A percentile compares a stretch with the other conserved stretches of the same genome.
These are phyloP conservation scores for Enteromius mattozi DNA, from an alignment of 2,797 vertebrate genomes.

Conservation along the genomic window DNA sequence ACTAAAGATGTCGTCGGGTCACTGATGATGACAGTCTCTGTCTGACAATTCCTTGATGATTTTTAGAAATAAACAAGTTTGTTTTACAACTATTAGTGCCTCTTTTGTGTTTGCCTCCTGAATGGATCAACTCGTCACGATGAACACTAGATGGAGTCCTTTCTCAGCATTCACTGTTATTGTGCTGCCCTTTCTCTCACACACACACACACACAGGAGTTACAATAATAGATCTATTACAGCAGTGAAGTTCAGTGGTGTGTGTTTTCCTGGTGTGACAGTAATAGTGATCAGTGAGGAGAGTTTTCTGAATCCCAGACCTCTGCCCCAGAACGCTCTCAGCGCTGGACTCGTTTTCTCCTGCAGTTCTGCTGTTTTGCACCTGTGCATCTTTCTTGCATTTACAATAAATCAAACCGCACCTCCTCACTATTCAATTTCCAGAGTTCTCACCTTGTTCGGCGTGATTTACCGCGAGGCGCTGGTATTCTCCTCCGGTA, in stretches of 20 bases:
- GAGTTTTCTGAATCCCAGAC: neutral
- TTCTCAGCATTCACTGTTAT: neutral
- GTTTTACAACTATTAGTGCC: neutral
- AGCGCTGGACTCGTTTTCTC: neutral
- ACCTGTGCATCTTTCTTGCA: constrained; percentile 61
- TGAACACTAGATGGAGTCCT: neutral
- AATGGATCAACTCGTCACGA: neutral
- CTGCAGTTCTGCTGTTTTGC: constrained; percentile 26
- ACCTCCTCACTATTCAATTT: constrained; percentile 77
- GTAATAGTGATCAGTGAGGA: neutral
- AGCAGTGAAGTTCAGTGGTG: neutral
- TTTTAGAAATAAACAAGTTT: neutral
- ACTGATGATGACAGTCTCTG: neutral
- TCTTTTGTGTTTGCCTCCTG: neutral
- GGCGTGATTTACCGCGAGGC: constrained; percentile 76
- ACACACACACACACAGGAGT: neutral
- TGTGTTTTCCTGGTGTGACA: neutral
- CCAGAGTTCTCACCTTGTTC: constrained; percentile 79
- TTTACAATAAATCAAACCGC: constrained; percentile 69
- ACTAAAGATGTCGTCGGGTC: neutral
- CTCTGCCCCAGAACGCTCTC: constrained; percentile 19
- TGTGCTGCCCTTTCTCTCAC: neutral
- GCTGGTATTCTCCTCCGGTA: constrained; percentile 71
- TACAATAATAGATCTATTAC: neutral
- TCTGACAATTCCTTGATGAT: neutral